These are phyloP conservation scores for Coccyzus lansbergi DNA, from an alignment of 2,797 vertebrate genomes.

Conservation along the genomic window DNA sequence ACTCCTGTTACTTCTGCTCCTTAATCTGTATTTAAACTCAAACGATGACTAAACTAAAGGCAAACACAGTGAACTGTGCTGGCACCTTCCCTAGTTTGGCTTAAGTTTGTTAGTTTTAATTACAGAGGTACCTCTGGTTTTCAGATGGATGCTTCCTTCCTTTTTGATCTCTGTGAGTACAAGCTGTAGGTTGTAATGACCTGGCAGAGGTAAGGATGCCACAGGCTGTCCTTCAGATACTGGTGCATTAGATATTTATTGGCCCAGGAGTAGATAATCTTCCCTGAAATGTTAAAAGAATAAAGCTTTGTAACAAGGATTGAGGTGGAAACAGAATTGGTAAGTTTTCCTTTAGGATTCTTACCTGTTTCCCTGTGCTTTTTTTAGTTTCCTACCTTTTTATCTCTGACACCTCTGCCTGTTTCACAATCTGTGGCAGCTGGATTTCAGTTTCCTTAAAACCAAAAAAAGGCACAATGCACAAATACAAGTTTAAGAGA, in stretches of 20 bases:
- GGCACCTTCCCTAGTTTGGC: not conserved
- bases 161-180: rapidly evolving
- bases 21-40: not conserved
- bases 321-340: not conserved
- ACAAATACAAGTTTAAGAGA: not conserved
- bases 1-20: not conserved
- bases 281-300: not conserved
- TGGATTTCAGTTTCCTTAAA: not conserved
- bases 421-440: not conserved
- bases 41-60: not conserved
- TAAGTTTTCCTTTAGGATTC: not conserved
- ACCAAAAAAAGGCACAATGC: not conserved
- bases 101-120: not conserved
- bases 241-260: not conserved
- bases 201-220: not conserved
- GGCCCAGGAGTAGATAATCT: not conserved
- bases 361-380: not conserved
- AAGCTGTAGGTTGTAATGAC: not conserved
- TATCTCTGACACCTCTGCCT: not conserved
- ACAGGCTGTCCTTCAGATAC: not conserved
- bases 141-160: not conserved
- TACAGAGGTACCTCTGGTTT: not conserved
- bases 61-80: rapidly evolving
- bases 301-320: not conserved
- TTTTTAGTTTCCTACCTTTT: not conserved